These are phyloP conservation scores for Pithys albifrons DNA, from an alignment of 2,113 vertebrate species.

Conservation along the genomic window DNA sequence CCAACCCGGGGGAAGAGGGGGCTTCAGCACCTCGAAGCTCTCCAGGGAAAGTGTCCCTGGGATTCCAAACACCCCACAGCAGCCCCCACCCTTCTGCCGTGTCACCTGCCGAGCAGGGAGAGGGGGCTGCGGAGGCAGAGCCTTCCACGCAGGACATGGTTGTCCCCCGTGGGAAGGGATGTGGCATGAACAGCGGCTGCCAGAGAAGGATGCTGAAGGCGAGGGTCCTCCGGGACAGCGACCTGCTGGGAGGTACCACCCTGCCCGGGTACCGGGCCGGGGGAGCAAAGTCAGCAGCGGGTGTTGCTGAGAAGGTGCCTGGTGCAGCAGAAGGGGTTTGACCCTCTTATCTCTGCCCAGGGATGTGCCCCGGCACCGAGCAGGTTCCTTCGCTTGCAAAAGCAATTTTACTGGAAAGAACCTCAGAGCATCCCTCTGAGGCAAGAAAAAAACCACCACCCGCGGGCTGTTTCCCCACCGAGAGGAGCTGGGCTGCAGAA, in stretches of 20 bases:
- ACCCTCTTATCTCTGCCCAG: not conserved
- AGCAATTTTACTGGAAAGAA: not conserved
- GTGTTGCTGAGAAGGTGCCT: not conserved
- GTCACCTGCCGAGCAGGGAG: not conserved
- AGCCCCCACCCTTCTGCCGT: not conserved
- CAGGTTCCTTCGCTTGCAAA: not conserved
- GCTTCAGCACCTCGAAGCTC: not conserved
- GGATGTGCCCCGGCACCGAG: too few species aligned
- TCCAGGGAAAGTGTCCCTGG: too few species aligned
- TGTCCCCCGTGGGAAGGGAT: not conserved
- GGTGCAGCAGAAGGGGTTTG: not conserved
- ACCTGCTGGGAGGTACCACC: not conserved
- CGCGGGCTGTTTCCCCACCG: not conserved
- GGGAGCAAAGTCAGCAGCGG: fast-evolving
- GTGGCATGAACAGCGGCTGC: not conserved
- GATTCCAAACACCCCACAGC: not conserved
- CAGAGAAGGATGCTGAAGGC: not conserved
- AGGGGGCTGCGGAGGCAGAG: not conserved
- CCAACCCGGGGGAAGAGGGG: fast-evolving
- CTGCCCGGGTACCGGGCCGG: not conserved
- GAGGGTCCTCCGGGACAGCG: too few species aligned
- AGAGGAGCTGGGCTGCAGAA: not conserved
- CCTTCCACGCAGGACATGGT: not conserved
- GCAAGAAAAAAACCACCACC: fast-evolving
- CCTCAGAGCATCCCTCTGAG: fast-evolving